A percentile compares a stretch with the other conserved stretches of the same genome.
These are phyloP conservation scores for Chelonus formosanus DNA, from an alignment of 2,888 invertebrate genomes.

Conservation along the genomic window DNA sequence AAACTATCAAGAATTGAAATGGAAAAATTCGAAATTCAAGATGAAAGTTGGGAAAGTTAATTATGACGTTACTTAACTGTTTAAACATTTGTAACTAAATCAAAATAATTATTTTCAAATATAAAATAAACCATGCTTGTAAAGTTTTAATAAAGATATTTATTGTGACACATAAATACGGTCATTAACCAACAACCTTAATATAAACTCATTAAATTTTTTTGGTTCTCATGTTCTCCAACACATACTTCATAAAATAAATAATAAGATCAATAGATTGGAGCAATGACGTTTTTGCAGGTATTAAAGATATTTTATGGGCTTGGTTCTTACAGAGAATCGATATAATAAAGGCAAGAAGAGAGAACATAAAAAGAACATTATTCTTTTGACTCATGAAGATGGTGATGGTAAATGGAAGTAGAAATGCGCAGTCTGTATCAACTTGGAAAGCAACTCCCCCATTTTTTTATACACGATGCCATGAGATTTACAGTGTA, in stretches of 20 bases:
- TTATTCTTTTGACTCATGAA: constrained; percentile 36
- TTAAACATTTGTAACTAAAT: no score
- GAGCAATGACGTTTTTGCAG: not conserved
- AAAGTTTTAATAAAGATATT: no score
- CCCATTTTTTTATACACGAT: constrained; percentile 2
- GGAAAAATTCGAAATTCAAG: no score
- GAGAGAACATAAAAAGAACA: constrained; percentile 39
- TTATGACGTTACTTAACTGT: no score
- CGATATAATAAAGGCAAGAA: constrained; percentile 34
- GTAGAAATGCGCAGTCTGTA: constrained; percentile 35
- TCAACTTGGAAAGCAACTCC: constrained; percentile 23
- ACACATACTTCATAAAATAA: not conserved
- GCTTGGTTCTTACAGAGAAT: constrained; percentile 19
- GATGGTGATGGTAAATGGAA: constrained; percentile 39
- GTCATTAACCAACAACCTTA: not conserved
- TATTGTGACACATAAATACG: not conserved
- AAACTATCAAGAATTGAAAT: no score
- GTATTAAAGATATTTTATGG: constrained; percentile 17
- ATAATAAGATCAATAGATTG: constrained; percentile 7
- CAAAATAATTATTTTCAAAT: no score
- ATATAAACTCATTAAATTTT: constrained; percentile 1
- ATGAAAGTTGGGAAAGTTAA: no score
- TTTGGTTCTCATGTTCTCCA: not conserved
- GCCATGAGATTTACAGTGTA: constrained; percentile 45
- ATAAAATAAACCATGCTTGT: no score